A percentile compares a stretch with the other conserved stretches of the same genome.
Conservation (phyloP, 1,140 invertebrate species). For the Elymnias hypermnestra region DNA sequence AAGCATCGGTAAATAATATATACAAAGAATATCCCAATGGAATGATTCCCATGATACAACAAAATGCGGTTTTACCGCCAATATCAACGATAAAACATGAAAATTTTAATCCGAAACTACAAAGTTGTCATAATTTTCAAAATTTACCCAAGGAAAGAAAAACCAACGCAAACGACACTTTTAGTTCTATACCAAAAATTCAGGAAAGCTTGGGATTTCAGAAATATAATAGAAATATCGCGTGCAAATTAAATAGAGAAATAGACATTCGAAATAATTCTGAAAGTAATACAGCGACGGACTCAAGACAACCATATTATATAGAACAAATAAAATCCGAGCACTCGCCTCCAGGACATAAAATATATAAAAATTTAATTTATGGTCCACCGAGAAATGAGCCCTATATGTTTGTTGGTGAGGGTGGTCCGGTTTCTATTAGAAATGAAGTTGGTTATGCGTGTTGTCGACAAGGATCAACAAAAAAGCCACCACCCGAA, state of each 20-base stretch:
- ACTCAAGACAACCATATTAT: slow-evolving; percentile 64
- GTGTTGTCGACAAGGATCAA: slow-evolving; percentile 83
- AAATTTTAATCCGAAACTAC: slow-evolving; percentile 49
- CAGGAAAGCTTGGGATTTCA: slow-evolving; percentile 64
- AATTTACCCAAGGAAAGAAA: slow-evolving; percentile 44
- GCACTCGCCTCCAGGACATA: slow-evolving; percentile 71
- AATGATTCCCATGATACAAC: slow-evolving; percentile 30
- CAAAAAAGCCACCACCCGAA: slow-evolving; percentile 81
- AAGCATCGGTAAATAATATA: slow-evolving; percentile 26
- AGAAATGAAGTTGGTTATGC: slow-evolving; percentile 79
- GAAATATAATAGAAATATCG: slow-evolving; percentile 54
- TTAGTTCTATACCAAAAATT: slow-evolving; percentile 34
- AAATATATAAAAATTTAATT: slow-evolving; percentile 72
- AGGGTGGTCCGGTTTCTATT: slow-evolving; percentile 79
- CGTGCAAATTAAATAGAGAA: slow-evolving; percentile 37
- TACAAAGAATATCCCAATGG: slow-evolving; percentile 55
- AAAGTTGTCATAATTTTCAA: slow-evolving; percentile 48
- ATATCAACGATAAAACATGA: slow-evolving; percentile 75
- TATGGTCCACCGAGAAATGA: slow-evolving; percentile 57
- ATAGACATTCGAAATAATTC: slow-evolving; percentile 30
- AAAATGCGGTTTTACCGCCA: slow-evolving; percentile 61
- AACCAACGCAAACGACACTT: slow-evolving; percentile 34
- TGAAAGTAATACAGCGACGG: slow-evolving; percentile 25
- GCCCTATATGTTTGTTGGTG: slow-evolving; percentile 79
- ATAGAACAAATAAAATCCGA: slow-evolving; percentile 75